Evolutionary conservation across 2,888 invertebrate species (phyloP).

Genomic region (Poecilus cupreus): DNA sequence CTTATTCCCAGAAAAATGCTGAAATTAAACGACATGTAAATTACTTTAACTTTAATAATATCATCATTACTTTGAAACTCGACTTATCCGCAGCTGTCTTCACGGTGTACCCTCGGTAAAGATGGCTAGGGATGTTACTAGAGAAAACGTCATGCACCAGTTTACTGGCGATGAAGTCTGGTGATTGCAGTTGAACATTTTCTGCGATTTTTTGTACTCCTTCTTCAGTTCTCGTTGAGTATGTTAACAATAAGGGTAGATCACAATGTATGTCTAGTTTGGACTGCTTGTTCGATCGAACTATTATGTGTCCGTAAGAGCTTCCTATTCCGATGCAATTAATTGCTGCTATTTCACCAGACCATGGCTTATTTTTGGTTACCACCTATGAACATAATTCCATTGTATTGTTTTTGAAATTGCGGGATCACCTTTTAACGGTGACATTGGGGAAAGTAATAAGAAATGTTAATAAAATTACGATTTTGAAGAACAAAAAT

Average conservation of each 20-base stretch:
- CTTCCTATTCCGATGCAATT: constrained; percentile 99
- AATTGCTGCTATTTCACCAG: constrained; percentile 90
- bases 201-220: constrained; percentile 82
- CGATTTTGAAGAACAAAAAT: too few relatives aligned
- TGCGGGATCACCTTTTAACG: not conserved
- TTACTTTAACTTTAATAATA: not conserved
- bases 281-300: constrained; percentile 85
- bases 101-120: constrained; percentile 79
- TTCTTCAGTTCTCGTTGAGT: constrained; percentile 90
- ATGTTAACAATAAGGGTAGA: constrained; percentile 81
- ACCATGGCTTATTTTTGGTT: constrained; percentile 86
- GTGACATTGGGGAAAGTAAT: too few relatives aligned
- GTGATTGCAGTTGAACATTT: constrained; percentile 63
- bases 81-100: not conserved
- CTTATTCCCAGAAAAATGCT: constrained; percentile 68
- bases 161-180: constrained; percentile 65
- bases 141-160: constrained; percentile 73
- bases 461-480: too few relatives aligned
- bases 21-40: not conserved
- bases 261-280: constrained; percentile 75
- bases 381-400: constrained; percentile 78
- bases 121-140: constrained; percentile 72
- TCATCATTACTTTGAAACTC: not conserved
- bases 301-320: constrained; percentile 91
- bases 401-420: not conserved